phyloP scores from a whole-genome alignment of 2,888 invertebrate genomes.

The Lycophotia porphyrea region DNA sequence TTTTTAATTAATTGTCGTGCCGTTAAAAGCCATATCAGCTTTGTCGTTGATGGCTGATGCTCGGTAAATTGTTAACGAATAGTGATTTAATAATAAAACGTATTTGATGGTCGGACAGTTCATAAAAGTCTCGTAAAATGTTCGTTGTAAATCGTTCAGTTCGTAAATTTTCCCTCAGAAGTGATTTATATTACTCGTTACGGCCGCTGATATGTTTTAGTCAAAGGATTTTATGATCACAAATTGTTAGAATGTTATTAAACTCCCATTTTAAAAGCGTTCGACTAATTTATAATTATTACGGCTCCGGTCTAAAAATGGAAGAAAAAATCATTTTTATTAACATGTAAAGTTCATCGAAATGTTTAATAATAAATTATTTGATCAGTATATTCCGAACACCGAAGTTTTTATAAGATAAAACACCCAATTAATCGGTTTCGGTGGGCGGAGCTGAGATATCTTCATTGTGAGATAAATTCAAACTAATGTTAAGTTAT shows the following conservation, averaged over 20 bases:
- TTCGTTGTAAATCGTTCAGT: conserved; percentile 75
- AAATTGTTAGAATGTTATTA: conserved; percentile 44
- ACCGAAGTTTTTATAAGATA: conserved; percentile 73
- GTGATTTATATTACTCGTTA: conserved; percentile 69
- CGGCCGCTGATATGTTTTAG: conserved; percentile 51
- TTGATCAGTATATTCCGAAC: conserved; percentile 74
- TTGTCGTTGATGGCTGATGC: conserved; percentile 85
- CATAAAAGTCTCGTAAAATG: conserved; percentile 85
- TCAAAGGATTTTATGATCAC: conserved; percentile 53
- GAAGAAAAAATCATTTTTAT: conserved; percentile 62
- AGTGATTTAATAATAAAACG: conserved; percentile 88
- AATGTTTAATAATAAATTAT: conserved; percentile 76
- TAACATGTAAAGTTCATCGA: conserved; percentile 68
- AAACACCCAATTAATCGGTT: conserved; percentile 80
- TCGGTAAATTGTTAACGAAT: conserved; percentile 86
- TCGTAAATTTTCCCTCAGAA: conserved; percentile 69
- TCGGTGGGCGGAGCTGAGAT: conserved; percentile 81
- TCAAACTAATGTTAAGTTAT: conserved; percentile 83
- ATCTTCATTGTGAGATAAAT: conserved; percentile 87
- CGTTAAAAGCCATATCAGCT: conserved; percentile 89
- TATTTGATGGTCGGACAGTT: conserved; percentile 82
- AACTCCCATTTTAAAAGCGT: conserved; percentile 41
- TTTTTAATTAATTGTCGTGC: conserved; percentile 90
- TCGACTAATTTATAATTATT: conserved; percentile 59
- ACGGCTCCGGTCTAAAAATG: conserved; percentile 27